Percentiles rank a stretch among this genome's conserved stretches.
Conservation (phyloP, 2,113 vertebrate species). For the Asarcornis scutulata region DNA sequence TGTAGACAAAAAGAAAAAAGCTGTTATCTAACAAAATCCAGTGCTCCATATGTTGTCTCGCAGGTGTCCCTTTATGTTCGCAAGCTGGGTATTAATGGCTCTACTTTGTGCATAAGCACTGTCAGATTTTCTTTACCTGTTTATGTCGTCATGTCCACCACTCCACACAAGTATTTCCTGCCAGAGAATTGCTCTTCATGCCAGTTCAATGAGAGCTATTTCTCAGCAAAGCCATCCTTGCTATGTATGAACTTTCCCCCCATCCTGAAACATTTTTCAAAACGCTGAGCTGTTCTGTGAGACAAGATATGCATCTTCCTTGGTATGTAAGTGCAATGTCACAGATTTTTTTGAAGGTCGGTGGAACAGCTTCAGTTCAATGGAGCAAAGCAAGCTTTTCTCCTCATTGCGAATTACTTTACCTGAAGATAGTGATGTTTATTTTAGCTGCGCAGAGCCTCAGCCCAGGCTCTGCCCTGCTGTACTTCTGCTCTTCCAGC, state of each 20-base stretch:
- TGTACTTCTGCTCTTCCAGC: conserved; percentile 12
- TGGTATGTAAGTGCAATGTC: rapidly evolving
- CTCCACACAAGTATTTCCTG: conserved; percentile 5
- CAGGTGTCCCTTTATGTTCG: conserved; percentile 64
- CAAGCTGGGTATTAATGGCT: conserved; percentile 20
- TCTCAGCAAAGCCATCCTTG: background rate
- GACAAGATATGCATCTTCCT: background rate
- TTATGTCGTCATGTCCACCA: conserved; percentile 16
- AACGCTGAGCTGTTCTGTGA: background rate
- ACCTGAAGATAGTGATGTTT: too few relatives aligned
- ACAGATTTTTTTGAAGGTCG: background rate
- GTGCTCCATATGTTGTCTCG: conserved; percentile 39
- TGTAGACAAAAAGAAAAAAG: conserved; percentile 1
- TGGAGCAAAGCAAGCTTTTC: background rate
- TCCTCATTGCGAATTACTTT: rapidly evolving
- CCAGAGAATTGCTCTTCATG: background rate
- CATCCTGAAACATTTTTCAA: background rate
- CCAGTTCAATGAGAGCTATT: background rate
- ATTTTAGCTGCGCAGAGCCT: background rate
- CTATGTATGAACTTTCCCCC: background rate
- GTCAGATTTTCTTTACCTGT: conserved; percentile 48
- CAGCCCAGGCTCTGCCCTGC: background rate
- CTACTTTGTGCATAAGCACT: conserved; percentile 2
- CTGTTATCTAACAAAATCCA: conserved; percentile 65
- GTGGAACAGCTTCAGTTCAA: background rate